phyloP scores from a whole-genome alignment of 2,113 vertebrate genomes.

The Ailuropoda melanoleuca region DNA sequence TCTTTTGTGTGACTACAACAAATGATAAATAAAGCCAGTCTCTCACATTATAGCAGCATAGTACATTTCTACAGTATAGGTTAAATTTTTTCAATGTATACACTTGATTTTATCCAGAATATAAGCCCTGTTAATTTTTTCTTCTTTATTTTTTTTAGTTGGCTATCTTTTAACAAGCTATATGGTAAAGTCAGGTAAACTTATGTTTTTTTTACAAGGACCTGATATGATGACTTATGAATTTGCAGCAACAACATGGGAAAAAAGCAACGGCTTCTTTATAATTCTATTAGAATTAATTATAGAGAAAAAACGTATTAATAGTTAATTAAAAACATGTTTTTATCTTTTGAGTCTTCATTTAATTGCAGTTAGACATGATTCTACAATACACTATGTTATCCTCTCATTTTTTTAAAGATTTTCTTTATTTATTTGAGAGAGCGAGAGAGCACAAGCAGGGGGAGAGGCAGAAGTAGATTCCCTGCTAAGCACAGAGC shows the following conservation, averaged over 20 bases:
- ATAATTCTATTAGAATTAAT: not conserved
- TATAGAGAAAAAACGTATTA: not conserved
- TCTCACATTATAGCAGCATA: not conserved
- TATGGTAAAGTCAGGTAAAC: not conserved
- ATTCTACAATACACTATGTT: not conserved
- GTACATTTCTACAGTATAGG: not conserved
- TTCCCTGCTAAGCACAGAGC: not conserved
- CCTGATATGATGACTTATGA: not conserved
- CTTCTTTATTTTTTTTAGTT: not conserved
- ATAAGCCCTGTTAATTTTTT: not conserved
- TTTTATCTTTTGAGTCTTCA: not conserved
- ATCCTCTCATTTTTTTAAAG: not conserved
- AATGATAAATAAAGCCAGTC: constrained; percentile 28
- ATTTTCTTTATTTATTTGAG: not conserved
- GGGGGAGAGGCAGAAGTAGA: not conserved
- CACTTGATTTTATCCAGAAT: not conserved
- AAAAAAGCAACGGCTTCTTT: not conserved
- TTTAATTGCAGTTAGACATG: not conserved
- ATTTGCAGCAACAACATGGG: not conserved
- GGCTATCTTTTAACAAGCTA: not conserved
- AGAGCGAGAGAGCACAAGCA: not conserved
- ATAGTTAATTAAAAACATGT: not conserved
- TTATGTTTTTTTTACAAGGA: not conserved
- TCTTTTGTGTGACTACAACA: not conserved
- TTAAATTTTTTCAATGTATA: not conserved